phyloP scores from a whole-genome alignment of 2,797 vertebrate genomes.

The Carcharodon carcharias region DNA sequence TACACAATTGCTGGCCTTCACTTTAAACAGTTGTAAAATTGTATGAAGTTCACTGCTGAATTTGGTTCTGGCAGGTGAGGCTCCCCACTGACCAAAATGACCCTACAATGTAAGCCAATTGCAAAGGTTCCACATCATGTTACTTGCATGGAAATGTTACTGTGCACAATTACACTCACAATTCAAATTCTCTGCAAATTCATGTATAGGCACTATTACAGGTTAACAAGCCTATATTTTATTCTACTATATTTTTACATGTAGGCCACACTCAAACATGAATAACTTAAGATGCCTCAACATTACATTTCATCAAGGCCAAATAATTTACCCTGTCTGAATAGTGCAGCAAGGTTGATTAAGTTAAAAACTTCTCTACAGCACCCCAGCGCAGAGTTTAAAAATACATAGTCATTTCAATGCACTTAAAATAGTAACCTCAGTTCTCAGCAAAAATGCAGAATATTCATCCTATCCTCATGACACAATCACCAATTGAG shows the following conservation, averaged over 20 bases:
- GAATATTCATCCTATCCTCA: not conserved
- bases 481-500: not conserved
- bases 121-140: not conserved
- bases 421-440: not conserved
- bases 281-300: not conserved
- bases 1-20: not conserved
- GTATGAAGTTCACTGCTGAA: not conserved
- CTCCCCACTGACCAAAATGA: not conserved
- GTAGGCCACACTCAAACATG: not conserved
- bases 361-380: not conserved
- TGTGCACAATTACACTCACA: not conserved
- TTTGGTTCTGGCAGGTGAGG: too few species aligned
- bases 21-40: not conserved
- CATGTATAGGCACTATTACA: not conserved
- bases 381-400: not conserved
- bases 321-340: not conserved
- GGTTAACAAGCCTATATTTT: not conserved
- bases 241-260: not conserved
- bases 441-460: not conserved
- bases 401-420: not conserved
- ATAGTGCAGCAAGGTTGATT: not conserved
- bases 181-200: conserved; percentile 6
- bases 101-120: not conserved
- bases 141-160: not conserved
- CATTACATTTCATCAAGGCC: not conserved